Evolutionary conservation across 2,797 vertebrate genomes (phyloP).

Genomic region (Acipenser transmontanus): DNA sequence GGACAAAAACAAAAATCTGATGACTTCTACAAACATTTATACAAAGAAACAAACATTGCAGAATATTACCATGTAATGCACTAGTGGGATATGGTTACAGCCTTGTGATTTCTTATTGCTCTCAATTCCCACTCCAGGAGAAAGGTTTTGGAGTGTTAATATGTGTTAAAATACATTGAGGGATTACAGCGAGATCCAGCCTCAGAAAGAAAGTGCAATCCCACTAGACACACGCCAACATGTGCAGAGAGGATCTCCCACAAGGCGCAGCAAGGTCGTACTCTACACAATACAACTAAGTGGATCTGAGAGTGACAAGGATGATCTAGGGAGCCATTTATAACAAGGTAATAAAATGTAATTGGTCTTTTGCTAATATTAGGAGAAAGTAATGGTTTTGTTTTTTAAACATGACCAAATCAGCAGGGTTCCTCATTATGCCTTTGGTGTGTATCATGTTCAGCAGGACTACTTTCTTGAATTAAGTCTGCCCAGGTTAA

Average conservation of each 20-base stretch:
- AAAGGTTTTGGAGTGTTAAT: constrained; percentile 30
- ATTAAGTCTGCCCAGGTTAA: too few species aligned
- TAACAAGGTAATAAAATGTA: constrained; percentile 19
- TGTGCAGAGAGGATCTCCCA: constrained; percentile 17
- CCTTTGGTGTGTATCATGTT: not conserved
- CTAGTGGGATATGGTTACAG: not conserved
- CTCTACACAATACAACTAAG: constrained; percentile 10
- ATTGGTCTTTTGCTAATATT: constrained; percentile 19
- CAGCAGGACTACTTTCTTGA: not conserved
- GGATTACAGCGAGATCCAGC: constrained; percentile 27
- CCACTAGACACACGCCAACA: constrained; percentile 15
- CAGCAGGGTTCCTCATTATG: not conserved
- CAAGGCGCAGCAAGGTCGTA: constrained; percentile 17
- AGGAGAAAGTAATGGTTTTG: constrained; percentile 7
- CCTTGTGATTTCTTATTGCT: not conserved
- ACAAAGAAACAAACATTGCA: not conserved
- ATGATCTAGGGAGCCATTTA: not conserved
- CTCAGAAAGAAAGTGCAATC: constrained; percentile 9
- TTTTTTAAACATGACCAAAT: not conserved
- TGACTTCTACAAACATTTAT: too few species aligned
- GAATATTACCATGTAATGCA: not conserved
- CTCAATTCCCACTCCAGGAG: constrained; percentile 6
- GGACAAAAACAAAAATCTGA: too few species aligned
- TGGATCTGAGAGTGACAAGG: constrained; percentile 6
- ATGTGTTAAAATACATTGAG: constrained; percentile 25